Base-by-base conservation (phyloP, 2,888 invertebrate species). In the Mesorhabditis sp. region DNA sequence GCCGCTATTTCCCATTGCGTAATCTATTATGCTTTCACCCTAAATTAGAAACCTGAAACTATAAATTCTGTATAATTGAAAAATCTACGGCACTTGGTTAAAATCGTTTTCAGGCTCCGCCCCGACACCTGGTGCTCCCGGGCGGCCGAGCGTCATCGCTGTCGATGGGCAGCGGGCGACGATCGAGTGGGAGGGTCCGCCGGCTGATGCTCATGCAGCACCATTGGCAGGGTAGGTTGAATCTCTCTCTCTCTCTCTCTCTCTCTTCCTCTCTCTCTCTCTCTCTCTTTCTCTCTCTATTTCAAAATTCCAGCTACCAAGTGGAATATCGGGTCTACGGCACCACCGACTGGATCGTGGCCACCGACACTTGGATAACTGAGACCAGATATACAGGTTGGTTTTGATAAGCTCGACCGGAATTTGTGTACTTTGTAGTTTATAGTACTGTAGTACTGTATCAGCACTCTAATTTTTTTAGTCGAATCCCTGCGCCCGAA, bases 401-500 rank as follows among this genome's bases (percentile, higher is more conserved):
- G 67, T 28, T 28, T 28, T 28, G 28, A 28, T 28, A 28, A 2
- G 28, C 28, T 28, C 28, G 28, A 28, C 28, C 2, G 28, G 28
- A 28, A 28, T 28, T 28, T 28, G 28, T 2, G 28, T 28, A 28
- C 28, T 28, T 28, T 28, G 28, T 28, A 28, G 28, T 28, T 28
- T 28, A 28, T 28, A 28, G 28, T 28, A 28, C 28, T 28, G 28
- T 28, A 28, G 28, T 28, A 28, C 28, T 28, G 28, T 28, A 28
- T 44, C 58, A 61, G 50, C 28, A 28, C 7, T 28, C 41, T 4
- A 45, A 50, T 15, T 6, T 50, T 76, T 82, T 71, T 72, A 74
- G 85, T 85, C 45, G 72, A 74, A 62, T 82, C 81, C 62, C 77
- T 85, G 10, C 77, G 85, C 3, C 85, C 86, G 13, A 82, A 84